Base-by-base conservation (phyloP, 2,888 invertebrate genomes). In the Melieria picta region DNA sequence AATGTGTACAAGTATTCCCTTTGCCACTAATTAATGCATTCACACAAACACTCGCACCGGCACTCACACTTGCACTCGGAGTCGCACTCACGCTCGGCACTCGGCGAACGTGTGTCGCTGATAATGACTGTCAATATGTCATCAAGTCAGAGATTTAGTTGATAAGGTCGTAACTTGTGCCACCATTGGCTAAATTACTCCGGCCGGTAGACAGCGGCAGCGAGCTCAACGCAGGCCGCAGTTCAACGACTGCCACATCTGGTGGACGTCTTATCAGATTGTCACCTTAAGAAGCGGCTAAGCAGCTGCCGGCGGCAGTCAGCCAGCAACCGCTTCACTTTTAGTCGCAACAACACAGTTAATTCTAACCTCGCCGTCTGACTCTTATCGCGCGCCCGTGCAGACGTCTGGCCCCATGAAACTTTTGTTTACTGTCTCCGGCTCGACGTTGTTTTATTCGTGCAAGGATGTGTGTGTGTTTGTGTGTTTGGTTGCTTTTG, bases 1-100 rank as follows among this genome's bases (percentile, higher is more conserved):
- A 30, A 30, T 30, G 30, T 30, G 30, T 30, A 30, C 30, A 30
- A 30, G 30, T 63, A 55, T 46, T 67, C 64, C 81, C 77, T 82
- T 81, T 81, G 81, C 80, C 82, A 82, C 81, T 81, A 83, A 81
- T 81, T 83, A 83, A 81, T 82, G 82, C 82, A 78, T 80, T 80
- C 80, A 77, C 79, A 79, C 76, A 69, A 76, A 65, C 13, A 48
- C 56, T 71, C 48, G 43, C 47, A 5, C 47, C 56, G 13, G 45
- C 13, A 13, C 7, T n/a, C n/a, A 30, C 16, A 30, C 58, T 16
- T 4, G 9, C 16, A 9, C 58, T 30, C 16, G 10, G 9, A 50
- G 50, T 10, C 11, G 50, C 30, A 43, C 42, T 9, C 43, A 58
- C 50, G 3, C 10, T 55, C 45, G 52, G 56, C 45, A 55, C 16